Percentiles rank a stretch among this genome's conserved stretches.
Conservation (phyloP, 2,113 vertebrate genomes). For the Reinhardtius hippoglossoides region DNA sequence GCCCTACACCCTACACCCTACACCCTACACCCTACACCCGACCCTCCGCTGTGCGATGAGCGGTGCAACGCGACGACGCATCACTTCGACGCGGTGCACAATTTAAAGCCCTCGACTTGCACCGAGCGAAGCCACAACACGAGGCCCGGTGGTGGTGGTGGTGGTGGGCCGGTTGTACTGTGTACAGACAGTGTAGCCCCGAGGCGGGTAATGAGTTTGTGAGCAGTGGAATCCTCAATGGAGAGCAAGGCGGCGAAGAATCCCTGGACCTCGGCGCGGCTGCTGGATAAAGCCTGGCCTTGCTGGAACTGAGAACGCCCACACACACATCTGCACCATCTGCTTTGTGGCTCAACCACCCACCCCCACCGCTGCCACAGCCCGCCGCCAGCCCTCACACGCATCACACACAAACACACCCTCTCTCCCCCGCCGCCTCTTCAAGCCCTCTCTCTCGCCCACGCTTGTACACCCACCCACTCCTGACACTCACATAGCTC, state of each 20-base stretch:
- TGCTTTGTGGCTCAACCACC: conserved; percentile 62
- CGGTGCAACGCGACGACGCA: conserved; percentile 41
- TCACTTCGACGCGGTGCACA: conserved; percentile 26
- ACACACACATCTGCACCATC: conserved; percentile 78
- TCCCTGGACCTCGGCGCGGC: conserved; percentile 48
- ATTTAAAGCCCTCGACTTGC: conserved; percentile 25
- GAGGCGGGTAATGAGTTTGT: conserved; percentile 54
- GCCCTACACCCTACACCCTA: conserved; percentile 51
- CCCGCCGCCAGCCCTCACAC: background rate
- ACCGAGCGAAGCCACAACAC: conserved; percentile 39
- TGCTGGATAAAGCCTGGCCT: conserved; percentile 68
- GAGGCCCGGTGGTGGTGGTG: conserved; percentile 23
- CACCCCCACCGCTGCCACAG: background rate
- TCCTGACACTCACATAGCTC: conserved; percentile 47
- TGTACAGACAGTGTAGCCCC: conserved; percentile 42
- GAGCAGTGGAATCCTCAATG: conserved; percentile 55
- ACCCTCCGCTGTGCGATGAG: conserved; percentile 47
- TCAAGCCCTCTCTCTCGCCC: conserved; percentile 13
- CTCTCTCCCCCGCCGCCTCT: background rate
- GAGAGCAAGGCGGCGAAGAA: conserved; percentile 45
- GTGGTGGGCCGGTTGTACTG: conserved; percentile 30
- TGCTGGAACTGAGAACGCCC: conserved; percentile 67
- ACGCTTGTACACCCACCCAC: conserved; percentile 36
- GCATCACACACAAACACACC: background rate
- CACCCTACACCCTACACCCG: conserved; percentile 50